A percentile compares a stretch with the other conserved stretches of the same genome.
These are phyloP conservation scores for Sebastiscus albofasciatus DNA, from an alignment of 2,797 vertebrate genomes.

Conservation along the genomic window DNA sequence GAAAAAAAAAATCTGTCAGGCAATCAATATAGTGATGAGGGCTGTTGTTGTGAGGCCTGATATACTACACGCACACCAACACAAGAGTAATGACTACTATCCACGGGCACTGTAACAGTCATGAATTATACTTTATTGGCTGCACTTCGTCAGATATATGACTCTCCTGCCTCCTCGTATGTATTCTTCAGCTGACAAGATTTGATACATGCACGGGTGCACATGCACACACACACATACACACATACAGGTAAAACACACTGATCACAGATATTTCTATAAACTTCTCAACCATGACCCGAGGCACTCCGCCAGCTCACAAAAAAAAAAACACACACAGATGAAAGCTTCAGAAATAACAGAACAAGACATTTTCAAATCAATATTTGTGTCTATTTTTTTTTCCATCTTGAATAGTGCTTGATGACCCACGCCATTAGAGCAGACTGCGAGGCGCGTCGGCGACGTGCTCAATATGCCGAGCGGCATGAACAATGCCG, in stretches of 20 bases:
- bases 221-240: constrained; percentile 1
- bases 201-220: constrained; percentile 67
- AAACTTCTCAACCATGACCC: constrained; percentile 64
- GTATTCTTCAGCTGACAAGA: constrained; percentile 69
- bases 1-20: constrained; percentile 64
- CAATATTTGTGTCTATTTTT: constrained; percentile 71
- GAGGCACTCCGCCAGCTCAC: constrained; percentile 45
- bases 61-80: constrained; percentile 69
- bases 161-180: constrained; percentile 71
- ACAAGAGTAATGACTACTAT: constrained; percentile 80
- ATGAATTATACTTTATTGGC: constrained; percentile 83
- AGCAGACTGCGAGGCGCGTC: constrained; percentile 49
- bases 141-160: constrained; percentile 78
- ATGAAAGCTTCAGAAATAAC: constrained; percentile 77
- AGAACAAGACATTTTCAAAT: constrained; percentile 80
- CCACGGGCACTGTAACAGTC: constrained; percentile 74
- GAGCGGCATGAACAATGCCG: constrained; percentile 54
- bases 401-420: constrained; percentile 59
- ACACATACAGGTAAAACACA: constrained; percentile 30
- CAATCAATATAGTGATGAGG: constrained; percentile 80
- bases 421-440: constrained; percentile 76
- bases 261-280: constrained; percentile 62
- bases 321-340: constrained; percentile 36
- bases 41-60: constrained; percentile 77
- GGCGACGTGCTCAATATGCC: constrained; percentile 36